These are phyloP conservation scores for Belonocnema kinseyi DNA, from an alignment of 1,140 invertebrate species.

Conservation along the genomic window DNA sequence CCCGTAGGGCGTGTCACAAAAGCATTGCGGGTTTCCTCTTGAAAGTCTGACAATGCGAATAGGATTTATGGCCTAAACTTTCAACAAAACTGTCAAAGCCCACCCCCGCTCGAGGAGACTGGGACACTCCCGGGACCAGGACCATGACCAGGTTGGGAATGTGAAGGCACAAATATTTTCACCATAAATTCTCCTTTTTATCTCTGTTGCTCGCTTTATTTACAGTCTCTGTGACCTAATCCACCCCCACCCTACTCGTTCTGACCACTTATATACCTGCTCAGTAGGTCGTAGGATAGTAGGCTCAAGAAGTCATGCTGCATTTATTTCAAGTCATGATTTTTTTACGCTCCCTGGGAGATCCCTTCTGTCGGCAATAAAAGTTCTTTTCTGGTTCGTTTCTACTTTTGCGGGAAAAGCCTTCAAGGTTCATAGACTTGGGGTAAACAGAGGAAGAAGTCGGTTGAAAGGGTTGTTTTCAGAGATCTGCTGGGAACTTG, in stretches of 20 bases:
- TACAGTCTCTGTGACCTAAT: conserved; percentile 51
- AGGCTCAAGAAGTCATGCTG: neutral
- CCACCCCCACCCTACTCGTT: conserved; percentile 39
- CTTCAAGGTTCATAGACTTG: neutral
- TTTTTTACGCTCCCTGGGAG: conserved; percentile 29
- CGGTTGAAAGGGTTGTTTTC: too few relatives aligned
- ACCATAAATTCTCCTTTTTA: conserved; percentile 56
- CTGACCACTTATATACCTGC: conserved; percentile 15
- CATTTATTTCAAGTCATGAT: conserved; percentile 21
- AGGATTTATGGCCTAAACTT: conserved; percentile 74
- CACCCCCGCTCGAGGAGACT: conserved; percentile 32
- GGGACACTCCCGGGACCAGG: neutral
- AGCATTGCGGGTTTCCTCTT: conserved; percentile 74
- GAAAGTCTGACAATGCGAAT: conserved; percentile 71
- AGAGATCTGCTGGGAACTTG: too few relatives aligned
- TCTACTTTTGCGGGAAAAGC: neutral
- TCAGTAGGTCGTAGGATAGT: neutral
- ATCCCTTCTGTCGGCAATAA: conserved; percentile 7
- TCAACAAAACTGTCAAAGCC: conserved; percentile 75
- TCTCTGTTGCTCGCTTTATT: conserved; percentile 54
- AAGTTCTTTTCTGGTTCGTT: conserved; percentile 19
- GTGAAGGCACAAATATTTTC: conserved; percentile 53
- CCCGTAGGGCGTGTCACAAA: conserved; percentile 70
- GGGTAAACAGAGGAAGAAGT: too few relatives aligned
- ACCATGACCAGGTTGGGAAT: conserved; percentile 35